These are phyloP conservation scores for Rissa tridactyla DNA, from an alignment of 2,113 vertebrate species.

Conservation along the genomic window DNA sequence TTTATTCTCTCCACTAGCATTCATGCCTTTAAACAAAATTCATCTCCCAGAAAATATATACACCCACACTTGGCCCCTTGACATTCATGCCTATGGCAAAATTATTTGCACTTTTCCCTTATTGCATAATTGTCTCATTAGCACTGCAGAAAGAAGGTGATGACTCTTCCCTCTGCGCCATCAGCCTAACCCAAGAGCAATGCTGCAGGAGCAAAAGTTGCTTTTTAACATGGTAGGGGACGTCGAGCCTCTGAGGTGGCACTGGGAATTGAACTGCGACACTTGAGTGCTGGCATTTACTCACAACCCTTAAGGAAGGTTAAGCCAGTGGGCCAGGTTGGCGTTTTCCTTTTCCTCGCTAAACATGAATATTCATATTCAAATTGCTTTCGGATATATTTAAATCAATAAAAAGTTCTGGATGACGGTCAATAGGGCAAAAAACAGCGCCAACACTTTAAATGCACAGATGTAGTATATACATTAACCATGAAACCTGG, in stretches of 20 bases:
- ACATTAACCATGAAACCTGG: not conserved
- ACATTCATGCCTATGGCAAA: constrained; percentile 46
- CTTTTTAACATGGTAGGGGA: not conserved
- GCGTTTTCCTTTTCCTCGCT: not conserved
- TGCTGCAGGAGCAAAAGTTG: not conserved
- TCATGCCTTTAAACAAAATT: not conserved
- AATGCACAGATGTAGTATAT: not conserved
- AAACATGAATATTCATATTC: constrained; percentile 10
- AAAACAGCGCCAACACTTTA: not conserved
- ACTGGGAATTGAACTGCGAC: not conserved
- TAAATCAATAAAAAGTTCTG: constrained; percentile 18
- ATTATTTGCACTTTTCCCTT: not conserved
- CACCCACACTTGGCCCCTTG: constrained; percentile 21
- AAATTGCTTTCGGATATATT: constrained; percentile 37
- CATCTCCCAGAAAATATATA: not conserved
- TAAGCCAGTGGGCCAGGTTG: not conserved
- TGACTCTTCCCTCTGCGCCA: constrained; percentile 27
- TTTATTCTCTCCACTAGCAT: not conserved
- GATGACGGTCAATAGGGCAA: not conserved
- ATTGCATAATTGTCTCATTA: constrained; percentile 42
- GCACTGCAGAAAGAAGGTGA: not conserved
- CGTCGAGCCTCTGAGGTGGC: not conserved
- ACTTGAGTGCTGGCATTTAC: not conserved
- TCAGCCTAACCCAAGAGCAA: not conserved
- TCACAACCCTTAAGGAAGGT: not conserved